These are phyloP conservation scores for Trichosurus vulpecula DNA, from an alignment of 2,797 vertebrate genomes.

Conservation along the genomic window DNA sequence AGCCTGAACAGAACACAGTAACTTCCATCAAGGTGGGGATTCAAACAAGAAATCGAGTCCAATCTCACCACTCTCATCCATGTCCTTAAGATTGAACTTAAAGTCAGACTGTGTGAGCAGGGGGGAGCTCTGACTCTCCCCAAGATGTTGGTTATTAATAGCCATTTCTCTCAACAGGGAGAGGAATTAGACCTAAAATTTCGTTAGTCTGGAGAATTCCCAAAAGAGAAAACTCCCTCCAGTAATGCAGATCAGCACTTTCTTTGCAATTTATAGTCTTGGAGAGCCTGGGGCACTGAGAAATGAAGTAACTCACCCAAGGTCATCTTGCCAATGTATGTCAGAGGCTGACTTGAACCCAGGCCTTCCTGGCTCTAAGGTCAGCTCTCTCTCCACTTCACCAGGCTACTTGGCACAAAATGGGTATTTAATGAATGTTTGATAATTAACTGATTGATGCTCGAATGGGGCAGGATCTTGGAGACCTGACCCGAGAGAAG, in stretches of 20 bases:
- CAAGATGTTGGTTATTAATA: neutral
- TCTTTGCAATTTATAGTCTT: neutral
- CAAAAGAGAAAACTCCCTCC: neutral
- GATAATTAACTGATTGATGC: neutral
- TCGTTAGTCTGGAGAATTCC: neutral
- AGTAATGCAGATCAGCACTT: neutral
- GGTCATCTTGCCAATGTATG: neutral
- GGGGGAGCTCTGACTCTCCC: too few relatives aligned
- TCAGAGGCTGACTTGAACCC: neutral
- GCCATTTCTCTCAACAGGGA: neutral
- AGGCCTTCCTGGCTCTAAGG: neutral
- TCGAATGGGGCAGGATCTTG: neutral
- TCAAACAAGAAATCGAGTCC: too few relatives aligned
- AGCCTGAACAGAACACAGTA: too few relatives aligned
- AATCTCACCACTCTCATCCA: too few relatives aligned
- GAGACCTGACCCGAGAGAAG: slow-evolving; percentile 17
- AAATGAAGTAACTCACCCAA: neutral
- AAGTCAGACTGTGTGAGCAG: too few relatives aligned
- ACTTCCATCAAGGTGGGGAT: too few relatives aligned
- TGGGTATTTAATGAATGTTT: neutral
- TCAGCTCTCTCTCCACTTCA: neutral
- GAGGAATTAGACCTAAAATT: neutral
- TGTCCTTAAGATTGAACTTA: too few relatives aligned
- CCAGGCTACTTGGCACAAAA: neutral
- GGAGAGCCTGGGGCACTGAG: neutral